Percentiles rank a stretch among this genome's conserved stretches.
phyloP scores from a whole-genome alignment of 2,113 vertebrate genomes.

The Pipa parva region DNA sequence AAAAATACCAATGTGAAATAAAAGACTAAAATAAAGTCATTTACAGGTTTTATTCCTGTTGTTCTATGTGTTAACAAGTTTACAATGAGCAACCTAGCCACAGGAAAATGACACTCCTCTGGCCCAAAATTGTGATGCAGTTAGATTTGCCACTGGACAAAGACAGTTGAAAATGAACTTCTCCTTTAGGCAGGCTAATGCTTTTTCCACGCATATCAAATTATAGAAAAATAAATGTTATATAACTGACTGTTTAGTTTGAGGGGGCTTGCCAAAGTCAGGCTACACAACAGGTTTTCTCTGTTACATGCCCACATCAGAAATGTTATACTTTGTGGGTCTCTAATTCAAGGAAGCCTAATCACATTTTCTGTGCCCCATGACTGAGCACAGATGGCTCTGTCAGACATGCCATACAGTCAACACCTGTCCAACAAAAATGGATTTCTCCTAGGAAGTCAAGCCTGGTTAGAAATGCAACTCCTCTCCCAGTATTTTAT shows the following conservation, averaged over 20 bases:
- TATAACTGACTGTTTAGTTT: not conserved
- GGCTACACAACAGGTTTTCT: not conserved
- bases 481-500: conserved; percentile 3
- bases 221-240: too few relatives aligned
- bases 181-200: too few relatives aligned
- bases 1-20: too few relatives aligned
- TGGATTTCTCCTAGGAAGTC: conserved; percentile 37
- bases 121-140: too few relatives aligned
- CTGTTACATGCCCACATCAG: not conserved
- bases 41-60: too few relatives aligned
- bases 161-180: too few relatives aligned
- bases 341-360: not conserved
- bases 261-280: not conserved
- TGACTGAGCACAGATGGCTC: conserved; percentile 19
- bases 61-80: too few relatives aligned
- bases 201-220: too few relatives aligned
- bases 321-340: not conserved
- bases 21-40: too few relatives aligned
- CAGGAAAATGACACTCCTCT: too few relatives aligned
- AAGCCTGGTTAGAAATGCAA: conserved; percentile 29
- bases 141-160: too few relatives aligned
- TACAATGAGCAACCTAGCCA: too few relatives aligned
- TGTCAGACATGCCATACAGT: not conserved
- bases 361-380: not conserved
- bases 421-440: not conserved